These are phyloP conservation scores for Nipponia nippon DNA, from an alignment of 2,113 vertebrate genomes.

Conservation along the genomic window DNA sequence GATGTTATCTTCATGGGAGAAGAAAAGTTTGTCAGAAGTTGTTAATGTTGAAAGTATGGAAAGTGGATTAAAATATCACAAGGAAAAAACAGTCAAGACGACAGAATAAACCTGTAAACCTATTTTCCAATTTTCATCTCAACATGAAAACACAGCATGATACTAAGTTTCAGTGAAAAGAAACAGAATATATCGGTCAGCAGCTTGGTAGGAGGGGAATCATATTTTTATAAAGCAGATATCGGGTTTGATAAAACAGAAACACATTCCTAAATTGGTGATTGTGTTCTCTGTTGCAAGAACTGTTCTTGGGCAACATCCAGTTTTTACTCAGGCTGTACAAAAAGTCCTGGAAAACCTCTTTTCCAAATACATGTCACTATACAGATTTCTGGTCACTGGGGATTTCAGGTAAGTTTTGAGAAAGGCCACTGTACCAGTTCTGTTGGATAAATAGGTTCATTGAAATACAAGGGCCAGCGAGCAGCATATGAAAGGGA, in stretches of 20 bases:
- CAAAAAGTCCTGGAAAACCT: background rate
- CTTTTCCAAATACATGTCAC: background rate
- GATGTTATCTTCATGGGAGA: slow-evolving; percentile 34
- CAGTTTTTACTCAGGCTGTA: background rate
- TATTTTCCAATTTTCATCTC: slow-evolving; percentile 76
- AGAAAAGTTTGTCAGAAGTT: slow-evolving; percentile 63
- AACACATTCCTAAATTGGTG: background rate
- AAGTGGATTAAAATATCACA: slow-evolving; percentile 67
- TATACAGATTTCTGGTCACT: background rate
- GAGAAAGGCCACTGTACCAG: background rate
- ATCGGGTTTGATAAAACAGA: background rate
- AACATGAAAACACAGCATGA: slow-evolving; percentile 55
- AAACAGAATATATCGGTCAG: background rate
- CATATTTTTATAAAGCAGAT: background rate
- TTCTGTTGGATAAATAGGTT: background rate
- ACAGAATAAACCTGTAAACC: slow-evolving; percentile 57
- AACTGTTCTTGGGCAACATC: background rate
- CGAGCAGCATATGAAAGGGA: background rate
- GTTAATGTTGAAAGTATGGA: slow-evolving; percentile 39
- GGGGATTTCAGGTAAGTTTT: background rate
- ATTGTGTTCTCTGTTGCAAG: background rate
- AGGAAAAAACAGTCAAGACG: slow-evolving; percentile 26
- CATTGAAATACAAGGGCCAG: too few relatives aligned
- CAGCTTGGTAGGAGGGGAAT: slow-evolving; percentile 5
- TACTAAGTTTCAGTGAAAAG: slow-evolving; percentile 16